Evolutionary conservation across 92 coral and sea anemone species (phyloP), one percentile per base, ranked within the genome.

Genomic region (Palythoa heliodiscus): DNA sequence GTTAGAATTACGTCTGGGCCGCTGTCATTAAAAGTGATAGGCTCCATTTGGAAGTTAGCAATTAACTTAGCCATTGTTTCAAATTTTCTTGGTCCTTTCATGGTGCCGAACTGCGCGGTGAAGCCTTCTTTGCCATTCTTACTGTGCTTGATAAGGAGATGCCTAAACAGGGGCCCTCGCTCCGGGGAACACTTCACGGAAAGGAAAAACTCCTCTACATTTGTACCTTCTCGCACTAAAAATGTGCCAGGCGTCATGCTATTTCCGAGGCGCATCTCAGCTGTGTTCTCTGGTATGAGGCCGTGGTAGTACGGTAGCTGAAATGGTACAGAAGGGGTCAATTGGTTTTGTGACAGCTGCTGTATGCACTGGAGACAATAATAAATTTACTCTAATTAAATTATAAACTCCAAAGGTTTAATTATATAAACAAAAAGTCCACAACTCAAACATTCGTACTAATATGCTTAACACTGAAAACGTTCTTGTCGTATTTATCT

Each of bases 171-270:
- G 0, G 98, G 98, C 7, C 95, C 93, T 3, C 91, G 92, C 57
- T 95, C 94, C n/a, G 98, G 98, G 25, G 98, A 86, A 25, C 84
- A 80, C 37, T 86, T 87, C 37, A 87, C 94, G 1, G 97, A 92
- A n/a, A 96, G 50, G 50, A 89, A 57, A 63, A 91, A 95, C 72
- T 91, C 98, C 40, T 85, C 91, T 40, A 85, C 89, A 71, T 25
- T 81, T 7, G 9, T 47, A 15, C 98, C 99, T 24, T 91, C 86
- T 20, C 97, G 99, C n/a, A 91, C 92, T 60, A 96, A 58, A 87
- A 96, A 96, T 22, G 99, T 93, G 13, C 99, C 99, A 25, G 90
- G 94, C n/a, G 92, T 84, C 73, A 86, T 89, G 63, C 78, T 86
- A 19, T 74, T 84, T 3, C 82, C 81, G 58, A 96, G 89, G 82